A percentile compares a stretch with the other conserved stretches of the same genome.
Conservation (phyloP, 2,888 invertebrate genomes). For the Halocaridina rubra region DNA sequence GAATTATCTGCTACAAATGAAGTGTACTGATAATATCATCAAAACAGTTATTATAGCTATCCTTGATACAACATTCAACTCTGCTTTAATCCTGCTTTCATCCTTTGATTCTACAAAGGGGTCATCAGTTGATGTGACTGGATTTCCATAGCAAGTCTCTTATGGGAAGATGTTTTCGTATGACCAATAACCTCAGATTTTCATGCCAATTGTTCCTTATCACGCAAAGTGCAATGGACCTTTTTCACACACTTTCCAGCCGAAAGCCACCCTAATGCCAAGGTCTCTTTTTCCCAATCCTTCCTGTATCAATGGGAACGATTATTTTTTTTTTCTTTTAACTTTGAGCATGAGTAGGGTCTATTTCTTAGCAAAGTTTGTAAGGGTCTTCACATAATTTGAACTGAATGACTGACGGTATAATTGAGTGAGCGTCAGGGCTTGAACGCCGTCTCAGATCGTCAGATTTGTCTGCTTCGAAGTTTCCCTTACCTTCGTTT, state of each 20-base stretch:
- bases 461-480: too few relatives aligned
- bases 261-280: neutral
- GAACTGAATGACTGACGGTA: too few relatives aligned
- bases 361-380: too few relatives aligned
- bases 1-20: constrained; percentile 2
- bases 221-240: neutral
- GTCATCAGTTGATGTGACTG: neutral
- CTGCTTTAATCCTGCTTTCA: neutral
- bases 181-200: neutral
- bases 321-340: too few relatives aligned
- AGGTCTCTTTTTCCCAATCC: neutral
- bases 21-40: neutral
- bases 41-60: neutral
- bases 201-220: neutral
- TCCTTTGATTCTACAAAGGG: neutral
- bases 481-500: too few relatives aligned
- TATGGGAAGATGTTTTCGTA: neutral
- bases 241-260: neutral
- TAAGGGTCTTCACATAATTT: too few relatives aligned
- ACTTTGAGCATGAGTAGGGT: too few relatives aligned
- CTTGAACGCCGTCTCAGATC: too few relatives aligned
- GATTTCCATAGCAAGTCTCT: neutral
- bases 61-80: neutral
- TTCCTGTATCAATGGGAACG: neutral
- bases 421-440: too few relatives aligned